Evolutionary conservation across 1,140 invertebrate genomes (phyloP).

Genomic region (Eumaeus atala): DNA sequence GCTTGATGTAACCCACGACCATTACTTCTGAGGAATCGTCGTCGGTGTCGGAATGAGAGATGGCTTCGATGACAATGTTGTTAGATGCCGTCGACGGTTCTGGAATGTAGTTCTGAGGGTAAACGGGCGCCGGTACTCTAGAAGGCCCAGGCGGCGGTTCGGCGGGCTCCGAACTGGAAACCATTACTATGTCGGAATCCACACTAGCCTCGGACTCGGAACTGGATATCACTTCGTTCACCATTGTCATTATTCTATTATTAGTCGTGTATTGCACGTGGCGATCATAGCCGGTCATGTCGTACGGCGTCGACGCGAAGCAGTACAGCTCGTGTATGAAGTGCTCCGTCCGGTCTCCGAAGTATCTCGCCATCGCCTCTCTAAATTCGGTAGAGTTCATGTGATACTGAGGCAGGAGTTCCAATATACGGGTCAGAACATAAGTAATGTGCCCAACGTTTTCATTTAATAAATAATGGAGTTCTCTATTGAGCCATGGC

Average conservation of each 20-base stretch:
- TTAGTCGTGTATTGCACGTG: conserved; percentile 72
- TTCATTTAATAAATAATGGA: conserved; percentile 81
- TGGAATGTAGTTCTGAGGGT: conserved; percentile 44
- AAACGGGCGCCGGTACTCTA: conserved; percentile 36
- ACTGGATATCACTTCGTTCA: conserved; percentile 62
- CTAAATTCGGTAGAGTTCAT: conserved; percentile 85
- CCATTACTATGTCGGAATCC: conserved; percentile 64
- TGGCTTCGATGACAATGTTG: conserved; percentile 63
- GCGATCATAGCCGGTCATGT: conserved; percentile 85
- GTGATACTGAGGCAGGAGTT: conserved; percentile 79
- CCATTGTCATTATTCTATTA: conserved; percentile 42
- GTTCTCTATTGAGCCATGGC: conserved; percentile 91
- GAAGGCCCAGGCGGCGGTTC: conserved; percentile 47
- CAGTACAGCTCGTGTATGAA: conserved; percentile 93
- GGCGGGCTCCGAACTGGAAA: conserved; percentile 44
- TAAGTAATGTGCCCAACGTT: conserved; percentile 77
- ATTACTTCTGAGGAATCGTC: conserved; percentile 65
- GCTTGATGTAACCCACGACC: conserved; percentile 72
- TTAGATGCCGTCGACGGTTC: conserved; percentile 26
- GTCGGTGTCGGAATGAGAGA: conserved; percentile 66
- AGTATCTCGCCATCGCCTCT: conserved; percentile 74
- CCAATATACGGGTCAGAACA: conserved; percentile 81
- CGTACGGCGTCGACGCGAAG: conserved; percentile 90
- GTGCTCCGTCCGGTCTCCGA: conserved; percentile 80
- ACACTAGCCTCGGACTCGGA: conserved; percentile 57